Conservation (phyloP, 1,140 invertebrate genomes). For the Lordiphosa stackelbergi region DNA sequence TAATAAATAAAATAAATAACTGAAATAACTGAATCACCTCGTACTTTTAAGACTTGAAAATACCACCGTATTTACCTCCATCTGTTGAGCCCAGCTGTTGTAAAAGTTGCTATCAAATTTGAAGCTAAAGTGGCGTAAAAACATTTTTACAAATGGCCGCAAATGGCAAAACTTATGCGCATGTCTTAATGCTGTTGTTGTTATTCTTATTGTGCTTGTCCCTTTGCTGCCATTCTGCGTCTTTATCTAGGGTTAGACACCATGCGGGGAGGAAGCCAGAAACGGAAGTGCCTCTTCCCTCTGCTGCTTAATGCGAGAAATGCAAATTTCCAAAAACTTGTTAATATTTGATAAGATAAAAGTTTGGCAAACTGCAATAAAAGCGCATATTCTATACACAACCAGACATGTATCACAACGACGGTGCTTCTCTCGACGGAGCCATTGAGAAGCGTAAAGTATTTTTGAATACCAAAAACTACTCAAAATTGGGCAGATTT, state of each 20-base stretch:
- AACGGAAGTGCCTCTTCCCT: slow-evolving; percentile 26
- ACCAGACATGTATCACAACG: slow-evolving; percentile 15
- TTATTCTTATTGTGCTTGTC: slow-evolving; percentile 10
- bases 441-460: slow-evolving; percentile 33
- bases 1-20: no score
- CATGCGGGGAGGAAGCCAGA: background rate
- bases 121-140: slow-evolving; percentile 42
- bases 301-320: slow-evolving; percentile 47
- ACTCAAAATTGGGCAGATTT: slow-evolving; percentile 39
- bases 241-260: slow-evolving; percentile 1
- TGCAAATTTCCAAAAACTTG: slow-evolving; percentile 58
- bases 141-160: slow-evolving; percentile 41
- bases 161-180: slow-evolving; percentile 40
- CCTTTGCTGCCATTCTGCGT: slow-evolving; percentile 1
- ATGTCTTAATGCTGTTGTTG: slow-evolving; percentile 29
- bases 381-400: slow-evolving; percentile 24
- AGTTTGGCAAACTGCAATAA: slow-evolving; percentile 66
- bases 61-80: slow-evolving; percentile 2
- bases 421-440: background rate
- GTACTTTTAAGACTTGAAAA: no score
- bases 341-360: slow-evolving; percentile 69
- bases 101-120: slow-evolving; percentile 45
- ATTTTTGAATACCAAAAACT: slow-evolving; percentile 21
- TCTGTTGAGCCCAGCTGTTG: slow-evolving; percentile 16
- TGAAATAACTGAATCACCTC: no score